Percentiles rank a stretch among this genome's conserved stretches.
Conservation (phyloP, 1,140 invertebrate genomes). For the Ericerus pela region DNA sequence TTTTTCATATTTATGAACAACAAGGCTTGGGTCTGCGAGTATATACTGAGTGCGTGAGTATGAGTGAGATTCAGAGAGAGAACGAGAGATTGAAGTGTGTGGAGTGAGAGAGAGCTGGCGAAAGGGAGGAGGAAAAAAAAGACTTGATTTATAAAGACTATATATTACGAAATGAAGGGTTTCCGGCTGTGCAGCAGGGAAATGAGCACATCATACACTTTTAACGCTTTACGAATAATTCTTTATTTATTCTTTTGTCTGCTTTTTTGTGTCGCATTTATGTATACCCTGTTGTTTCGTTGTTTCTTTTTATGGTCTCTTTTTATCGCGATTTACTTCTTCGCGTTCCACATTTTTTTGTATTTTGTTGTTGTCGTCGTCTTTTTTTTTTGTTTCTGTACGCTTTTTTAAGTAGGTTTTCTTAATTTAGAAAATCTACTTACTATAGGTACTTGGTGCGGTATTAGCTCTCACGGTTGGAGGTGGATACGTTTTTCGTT, state of each 20-base stretch:
- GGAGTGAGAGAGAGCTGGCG: too few species aligned
- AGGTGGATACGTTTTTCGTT: too few species aligned
- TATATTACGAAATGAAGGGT: constrained; percentile 10
- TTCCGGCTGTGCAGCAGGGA: constrained; percentile 2
- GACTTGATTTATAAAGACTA: constrained; percentile 11
- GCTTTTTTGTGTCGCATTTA: constrained; percentile 7
- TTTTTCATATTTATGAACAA: constrained; percentile 7
- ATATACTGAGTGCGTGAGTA: too few species aligned
- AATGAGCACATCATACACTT: constrained; percentile 12
- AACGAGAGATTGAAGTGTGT: too few species aligned
- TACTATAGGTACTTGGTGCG: too few species aligned
- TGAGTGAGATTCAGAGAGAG: too few species aligned
- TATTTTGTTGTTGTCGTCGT: neutral
- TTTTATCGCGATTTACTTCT: constrained; percentile 8
- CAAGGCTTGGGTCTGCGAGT: neutral
- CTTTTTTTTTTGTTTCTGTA: too few species aligned
- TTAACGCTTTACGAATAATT: constrained; percentile 11
- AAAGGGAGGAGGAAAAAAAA: neutral
- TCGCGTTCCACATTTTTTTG: neutral
- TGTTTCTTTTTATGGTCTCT: neutral
- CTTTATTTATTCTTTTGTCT: constrained; percentile 12
- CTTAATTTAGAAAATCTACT: too few species aligned
- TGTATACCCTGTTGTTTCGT: neutral
- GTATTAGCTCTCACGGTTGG: too few species aligned
- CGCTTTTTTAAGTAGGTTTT: too few species aligned